phyloP scores from a whole-genome alignment of 2,888 invertebrate species.

The Xestia sexstrigata region DNA sequence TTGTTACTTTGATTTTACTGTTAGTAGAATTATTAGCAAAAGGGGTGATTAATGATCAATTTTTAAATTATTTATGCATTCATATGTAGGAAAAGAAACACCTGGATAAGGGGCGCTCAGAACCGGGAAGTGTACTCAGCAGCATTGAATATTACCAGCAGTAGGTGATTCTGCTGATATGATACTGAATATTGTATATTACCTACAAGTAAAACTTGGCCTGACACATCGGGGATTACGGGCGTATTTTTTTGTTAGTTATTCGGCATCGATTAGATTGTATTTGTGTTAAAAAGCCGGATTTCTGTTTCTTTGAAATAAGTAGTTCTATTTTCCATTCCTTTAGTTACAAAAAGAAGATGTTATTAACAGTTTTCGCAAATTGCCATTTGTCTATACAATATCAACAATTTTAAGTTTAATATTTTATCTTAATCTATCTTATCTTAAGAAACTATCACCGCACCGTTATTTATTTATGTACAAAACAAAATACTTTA shows the following conservation, averaged over 20 bases:
- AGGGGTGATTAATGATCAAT: too few relatives aligned
- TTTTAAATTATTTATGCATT: background rate
- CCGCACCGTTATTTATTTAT: background rate
- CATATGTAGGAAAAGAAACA: background rate
- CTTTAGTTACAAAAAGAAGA: background rate
- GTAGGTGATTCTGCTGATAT: too few relatives aligned
- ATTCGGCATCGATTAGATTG: background rate
- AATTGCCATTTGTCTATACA: background rate
- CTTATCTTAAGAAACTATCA: background rate
- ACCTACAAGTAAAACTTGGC: background rate
- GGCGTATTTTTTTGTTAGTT: background rate
- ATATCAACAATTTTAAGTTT: too few relatives aligned
- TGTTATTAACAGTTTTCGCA: background rate
- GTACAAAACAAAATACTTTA: background rate
- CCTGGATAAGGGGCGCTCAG: too few relatives aligned
- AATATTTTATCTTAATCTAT: background rate
- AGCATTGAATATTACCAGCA: too few relatives aligned
- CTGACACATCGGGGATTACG: background rate
- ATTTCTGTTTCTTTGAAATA: background rate
- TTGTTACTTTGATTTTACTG: slow-evolving; percentile 31
- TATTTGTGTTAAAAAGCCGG: background rate
- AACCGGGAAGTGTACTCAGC: too few relatives aligned
- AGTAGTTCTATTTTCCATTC: background rate
- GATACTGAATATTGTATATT: background rate
- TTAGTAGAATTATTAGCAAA: background rate